A percentile compares a stretch with the other conserved stretches of the same genome.
phyloP scores from a whole-genome alignment of 2,113 vertebrate species.

The Sinocyclocheilus anshuiensis region DNA sequence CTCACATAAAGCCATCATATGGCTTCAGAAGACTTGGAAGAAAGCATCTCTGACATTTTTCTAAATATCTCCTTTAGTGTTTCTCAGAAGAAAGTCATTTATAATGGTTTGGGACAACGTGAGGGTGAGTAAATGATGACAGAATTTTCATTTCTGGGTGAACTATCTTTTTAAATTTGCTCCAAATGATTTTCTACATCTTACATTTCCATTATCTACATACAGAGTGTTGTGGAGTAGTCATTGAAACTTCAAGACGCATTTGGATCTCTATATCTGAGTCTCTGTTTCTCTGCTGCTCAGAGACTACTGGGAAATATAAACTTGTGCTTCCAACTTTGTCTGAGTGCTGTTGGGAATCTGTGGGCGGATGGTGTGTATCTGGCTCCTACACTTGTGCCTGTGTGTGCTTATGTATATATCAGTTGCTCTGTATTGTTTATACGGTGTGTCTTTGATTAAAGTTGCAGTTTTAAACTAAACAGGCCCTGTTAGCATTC shows the following conservation, averaged over 20 bases:
- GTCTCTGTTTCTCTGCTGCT: constrained; percentile 15
- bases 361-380: constrained; percentile 23
- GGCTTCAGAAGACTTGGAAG: too few relatives aligned
- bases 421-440: constrained; percentile 2
- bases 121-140: not conserved
- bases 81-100: not conserved
- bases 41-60: not conserved
- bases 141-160: not conserved
- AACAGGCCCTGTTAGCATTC: not conserved
- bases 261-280: not conserved
- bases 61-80: not conserved
- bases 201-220: constrained; percentile 4
- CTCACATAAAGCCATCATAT: not conserved
- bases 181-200: not conserved
- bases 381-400: not conserved
- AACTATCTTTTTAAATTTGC: not conserved
- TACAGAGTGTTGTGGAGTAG: not conserved
- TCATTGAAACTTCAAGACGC: not conserved
- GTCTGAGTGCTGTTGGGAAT: constrained; percentile 20
- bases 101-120: not conserved
- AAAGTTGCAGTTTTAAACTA: constrained; percentile 12
- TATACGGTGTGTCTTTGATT: not conserved
- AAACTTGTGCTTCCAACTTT: not conserved
- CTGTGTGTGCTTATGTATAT: constrained; percentile 9
- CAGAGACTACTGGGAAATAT: constrained; percentile 18